Conservation (phyloP, 2,888 invertebrate species). For the Platycnemis pennipes region DNA sequence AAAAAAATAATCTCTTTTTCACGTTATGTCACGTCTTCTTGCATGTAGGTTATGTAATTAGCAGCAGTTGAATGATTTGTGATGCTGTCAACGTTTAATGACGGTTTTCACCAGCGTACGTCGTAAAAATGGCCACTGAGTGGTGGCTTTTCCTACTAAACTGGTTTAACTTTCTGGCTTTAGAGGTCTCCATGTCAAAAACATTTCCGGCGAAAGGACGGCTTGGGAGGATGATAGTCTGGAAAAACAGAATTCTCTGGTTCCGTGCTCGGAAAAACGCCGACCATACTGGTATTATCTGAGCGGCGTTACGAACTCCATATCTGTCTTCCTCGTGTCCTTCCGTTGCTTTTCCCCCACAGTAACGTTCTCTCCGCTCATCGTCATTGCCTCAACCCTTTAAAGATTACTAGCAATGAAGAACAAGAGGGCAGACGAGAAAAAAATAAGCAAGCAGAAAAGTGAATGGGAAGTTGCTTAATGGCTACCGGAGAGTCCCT, state of each 20-base stretch:
- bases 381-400: neutral
- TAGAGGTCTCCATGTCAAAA: neutral
- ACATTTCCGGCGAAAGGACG: neutral
- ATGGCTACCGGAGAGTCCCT: neutral
- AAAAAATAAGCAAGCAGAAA: constrained; percentile 2
- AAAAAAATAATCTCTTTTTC: too few relatives aligned
- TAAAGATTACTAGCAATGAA: neutral
- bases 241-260: neutral
- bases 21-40: too few relatives aligned
- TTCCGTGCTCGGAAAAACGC: neutral
- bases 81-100: too few relatives aligned
- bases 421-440: neutral
- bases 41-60: too few relatives aligned
- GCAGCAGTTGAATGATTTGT: too few relatives aligned
- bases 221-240: neutral
- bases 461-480: neutral
- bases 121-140: too few relatives aligned
- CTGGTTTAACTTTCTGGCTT: neutral
- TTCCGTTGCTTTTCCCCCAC: neutral
- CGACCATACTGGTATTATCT: neutral
- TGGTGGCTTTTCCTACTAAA: neutral
- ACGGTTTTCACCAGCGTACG: too few relatives aligned
- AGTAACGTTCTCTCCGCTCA: neutral
- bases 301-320: neutral
- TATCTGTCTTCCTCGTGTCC: neutral